Base-by-base conservation (phyloP, 1,140 invertebrate genomes). In the Ceratosolen fusciceps region DNA sequence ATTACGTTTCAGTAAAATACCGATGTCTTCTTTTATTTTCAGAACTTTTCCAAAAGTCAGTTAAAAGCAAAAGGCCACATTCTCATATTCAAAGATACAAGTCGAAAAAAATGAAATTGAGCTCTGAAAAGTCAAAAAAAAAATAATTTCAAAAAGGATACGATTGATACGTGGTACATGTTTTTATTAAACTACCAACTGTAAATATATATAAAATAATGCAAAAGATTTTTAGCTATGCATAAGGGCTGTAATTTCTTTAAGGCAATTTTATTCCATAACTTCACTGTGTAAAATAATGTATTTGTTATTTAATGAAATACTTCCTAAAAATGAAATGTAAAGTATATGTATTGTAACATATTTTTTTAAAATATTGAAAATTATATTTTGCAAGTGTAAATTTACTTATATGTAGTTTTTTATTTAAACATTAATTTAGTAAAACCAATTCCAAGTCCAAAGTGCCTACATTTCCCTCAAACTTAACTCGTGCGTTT, bases 1-100 rank as follows among this genome's bases (percentile, higher is more conserved):
- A 54, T 56, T 68, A 56, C 39, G 67, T 31, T 24, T 39, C 2
- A 72, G 73, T 52, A 43, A 29, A 62, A 58, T 34, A 70, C 0
- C n/a, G 49, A 26, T 1, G 19, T 49, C 72, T 54, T 19, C 67
- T 39, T 75, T 83, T 19, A 79, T 2, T 83, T 81, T 47, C 62
- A 87, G 86, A 87, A 60, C 74, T 86, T 3, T 86, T 87, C 43
- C 79, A 84, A 79, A 68, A 62, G 72, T 82, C 77, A 78, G 12
- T 47, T 70, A 80, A 82, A 29, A 79, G 77, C 9, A 87, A 86
- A 54, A 85, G 85, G 26, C 52, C 78, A 21, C 60, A 75, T 21
- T 82, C 80, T 19, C 82, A 79, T 9, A 14, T 68, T 54, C 82
- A 77, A 16, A 86, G 71, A 39, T 85, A 84, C 31, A 86, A 85